Conservation (phyloP, 2,888 invertebrate species). For the Synanthedon formicaeformis region DNA sequence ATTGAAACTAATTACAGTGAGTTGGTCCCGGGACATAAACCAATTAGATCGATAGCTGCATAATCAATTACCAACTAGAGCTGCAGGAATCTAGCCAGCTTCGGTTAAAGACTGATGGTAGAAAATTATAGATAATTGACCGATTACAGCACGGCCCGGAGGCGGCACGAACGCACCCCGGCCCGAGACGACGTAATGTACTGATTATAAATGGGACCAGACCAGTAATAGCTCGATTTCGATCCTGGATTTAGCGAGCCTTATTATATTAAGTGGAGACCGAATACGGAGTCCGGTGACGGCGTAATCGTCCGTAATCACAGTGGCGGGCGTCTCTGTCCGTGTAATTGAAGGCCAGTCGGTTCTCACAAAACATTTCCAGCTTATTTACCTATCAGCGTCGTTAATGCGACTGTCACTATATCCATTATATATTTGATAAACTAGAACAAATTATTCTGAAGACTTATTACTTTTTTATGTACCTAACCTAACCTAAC, state of each 20-base stretch:
- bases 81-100: slow-evolving; percentile 41
- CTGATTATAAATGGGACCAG: slow-evolving; percentile 53
- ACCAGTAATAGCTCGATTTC: slow-evolving; percentile 65
- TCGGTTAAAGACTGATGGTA: slow-evolving; percentile 62
- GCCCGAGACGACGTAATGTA: slow-evolving; percentile 34
- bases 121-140: slow-evolving; percentile 68
- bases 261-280: slow-evolving; percentile 69
- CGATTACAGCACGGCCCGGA: slow-evolving; percentile 52
- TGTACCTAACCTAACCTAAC: no score
- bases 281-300: slow-evolving; percentile 56
- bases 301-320: slow-evolving; percentile 62
- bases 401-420: slow-evolving; percentile 28
- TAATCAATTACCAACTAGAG: slow-evolving; percentile 34
- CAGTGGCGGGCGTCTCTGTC: slow-evolving; percentile 25
- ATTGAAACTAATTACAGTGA: no score
- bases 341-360: slow-evolving; percentile 14
- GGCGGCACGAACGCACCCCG: slow-evolving; percentile 18
- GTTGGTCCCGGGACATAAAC: slow-evolving; percentile 21
- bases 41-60: slow-evolving; percentile 57
- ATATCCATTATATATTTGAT: background rate
- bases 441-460: no score
- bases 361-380: slow-evolving; percentile 17
- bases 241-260: slow-evolving; percentile 56
- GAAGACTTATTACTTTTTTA: no score
- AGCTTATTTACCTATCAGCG: slow-evolving; percentile 9